Evolutionary conservation across 1,140 invertebrate genomes (phyloP), one percentile per base, ranked within the genome.

Genomic region (Drosophila pseudoananassae): DNA sequence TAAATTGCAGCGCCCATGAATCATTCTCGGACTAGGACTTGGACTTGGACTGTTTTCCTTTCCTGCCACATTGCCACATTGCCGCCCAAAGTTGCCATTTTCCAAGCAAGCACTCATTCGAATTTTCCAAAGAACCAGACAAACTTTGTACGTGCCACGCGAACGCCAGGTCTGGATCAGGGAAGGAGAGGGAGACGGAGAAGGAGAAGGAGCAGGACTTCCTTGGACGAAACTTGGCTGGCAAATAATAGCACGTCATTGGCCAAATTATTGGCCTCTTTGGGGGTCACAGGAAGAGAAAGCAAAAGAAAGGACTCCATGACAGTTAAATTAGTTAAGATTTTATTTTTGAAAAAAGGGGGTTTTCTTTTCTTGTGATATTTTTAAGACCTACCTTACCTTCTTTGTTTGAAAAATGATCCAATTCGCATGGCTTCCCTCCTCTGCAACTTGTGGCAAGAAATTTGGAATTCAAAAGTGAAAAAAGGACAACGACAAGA

Each of bases 61-160:
- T 51, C 45, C 59, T 58, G 38, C 38, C 38, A 40, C 14, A 31
- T 1, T 43, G 50, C 54, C 71, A 57, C 52, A 64, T 27, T 60
- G 12, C 12, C 5, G 14, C 7, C 27, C 45, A 45, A 50, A 20
- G 58, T 29, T 46, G 15, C 31, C 45, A 10, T n/a, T n/a, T n/a
- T n/a, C n/a, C n/a, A n/a, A n/a, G n/a, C n/a, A n/a, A n/a, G n/a
- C n/a, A n/a, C n/a, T n/a, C n/a, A n/a, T 50, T 65, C 54, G 72
- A 57, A 75, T 61, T 75, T 64, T 58, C 2, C 56, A 20, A 49
- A 64, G 64, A n/a, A 71, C 64, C 65, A 88, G 83, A 82, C 82
- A 87, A 87, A 87, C 78, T 87, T 87, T 87, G 64, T 87, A 87
- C 83, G 82, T 87, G 82, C 82, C 58, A 72, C 70, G 75, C 83